phyloP scores from a whole-genome alignment of 1,140 invertebrate genomes.

The Leptinotarsa undecemlineata region DNA sequence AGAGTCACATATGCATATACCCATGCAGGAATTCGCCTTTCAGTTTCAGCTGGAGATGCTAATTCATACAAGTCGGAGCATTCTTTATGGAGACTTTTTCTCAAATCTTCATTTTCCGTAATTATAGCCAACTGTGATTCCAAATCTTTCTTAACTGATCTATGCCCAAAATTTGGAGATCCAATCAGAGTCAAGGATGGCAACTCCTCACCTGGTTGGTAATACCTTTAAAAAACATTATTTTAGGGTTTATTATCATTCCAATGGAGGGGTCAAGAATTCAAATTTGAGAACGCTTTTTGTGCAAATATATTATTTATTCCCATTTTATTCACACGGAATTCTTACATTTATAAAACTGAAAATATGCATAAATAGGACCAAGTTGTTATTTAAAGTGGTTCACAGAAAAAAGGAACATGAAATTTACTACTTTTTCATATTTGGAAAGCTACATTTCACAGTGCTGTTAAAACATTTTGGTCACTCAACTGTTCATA shows the following conservation, averaged over 20 bases:
- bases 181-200: slow-evolving; percentile 88
- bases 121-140: slow-evolving; percentile 91
- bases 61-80: slow-evolving; percentile 66
- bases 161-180: slow-evolving; percentile 94
- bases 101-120: slow-evolving; percentile 77
- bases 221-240: slow-evolving; percentile 58
- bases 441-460: no score
- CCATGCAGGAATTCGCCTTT: slow-evolving; percentile 63
- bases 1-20: slow-evolving; percentile 65
- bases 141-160: slow-evolving; percentile 88
- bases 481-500: no score
- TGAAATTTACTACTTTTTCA: no score
- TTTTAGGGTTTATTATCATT: neutral
- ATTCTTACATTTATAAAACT: no score
- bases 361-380: no score
- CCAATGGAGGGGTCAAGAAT: no score
- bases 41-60: slow-evolving; percentile 61
- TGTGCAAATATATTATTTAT: no score
- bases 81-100: slow-evolving; percentile 69
- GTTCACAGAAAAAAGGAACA: no score
- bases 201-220: slow-evolving; percentile 65
- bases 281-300: no score
- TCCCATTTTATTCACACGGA: no score
- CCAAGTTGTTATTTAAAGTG: no score
- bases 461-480: no score